Evolutionary conservation across 2,113 vertebrate species (phyloP).

Genomic region (Tyto alba): DNA sequence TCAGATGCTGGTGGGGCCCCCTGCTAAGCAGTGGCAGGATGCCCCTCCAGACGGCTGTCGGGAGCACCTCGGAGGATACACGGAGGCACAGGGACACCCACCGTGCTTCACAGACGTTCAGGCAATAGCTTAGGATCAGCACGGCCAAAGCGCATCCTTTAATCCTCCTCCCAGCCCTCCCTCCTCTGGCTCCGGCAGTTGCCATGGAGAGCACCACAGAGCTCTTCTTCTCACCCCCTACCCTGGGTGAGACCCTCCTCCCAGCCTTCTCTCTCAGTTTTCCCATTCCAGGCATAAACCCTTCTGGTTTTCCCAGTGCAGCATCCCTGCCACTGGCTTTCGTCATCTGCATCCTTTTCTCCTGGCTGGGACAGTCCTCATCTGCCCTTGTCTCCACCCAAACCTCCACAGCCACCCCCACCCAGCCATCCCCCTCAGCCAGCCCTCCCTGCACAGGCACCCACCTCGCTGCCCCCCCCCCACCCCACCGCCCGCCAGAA

Average conservation of each 20-base stretch:
- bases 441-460: rapidly evolving
- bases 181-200: background rate
- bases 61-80: background rate
- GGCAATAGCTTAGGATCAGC: background rate
- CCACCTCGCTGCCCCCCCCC: background rate
- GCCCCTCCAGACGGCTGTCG: rapidly evolving
- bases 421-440: background rate
- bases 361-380: background rate
- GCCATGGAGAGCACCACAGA: background rate
- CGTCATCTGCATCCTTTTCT: background rate
- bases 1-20: background rate
- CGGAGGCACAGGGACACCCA: background rate
- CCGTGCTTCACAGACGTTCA: background rate
- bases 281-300: background rate
- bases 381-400: rapidly evolving
- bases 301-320: background rate
- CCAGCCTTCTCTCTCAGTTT: background rate
- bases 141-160: background rate
- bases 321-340: background rate
- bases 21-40: background rate
- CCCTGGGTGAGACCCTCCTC: background rate
- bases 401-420: background rate
- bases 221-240: background rate
- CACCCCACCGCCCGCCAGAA: rapidly evolving
- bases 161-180: background rate